These are phyloP conservation scores for Coregonus ussuriensis DNA, from an alignment of 2,797 vertebrate species.

Conservation along the genomic window DNA sequence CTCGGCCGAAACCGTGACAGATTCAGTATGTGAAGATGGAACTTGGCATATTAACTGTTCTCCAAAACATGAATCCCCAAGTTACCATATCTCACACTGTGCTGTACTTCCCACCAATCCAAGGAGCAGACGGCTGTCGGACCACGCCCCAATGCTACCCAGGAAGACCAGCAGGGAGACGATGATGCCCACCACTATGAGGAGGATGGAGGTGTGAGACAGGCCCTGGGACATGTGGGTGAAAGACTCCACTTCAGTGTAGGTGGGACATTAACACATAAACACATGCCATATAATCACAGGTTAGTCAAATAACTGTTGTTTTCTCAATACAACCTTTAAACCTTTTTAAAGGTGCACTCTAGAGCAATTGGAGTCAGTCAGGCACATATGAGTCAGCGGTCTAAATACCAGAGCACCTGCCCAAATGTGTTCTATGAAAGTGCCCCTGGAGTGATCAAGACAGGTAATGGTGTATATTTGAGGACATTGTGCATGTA, in stretches of 20 bases:
- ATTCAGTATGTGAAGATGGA: neutral
- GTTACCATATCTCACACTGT: no score
- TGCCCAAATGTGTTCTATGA: neutral
- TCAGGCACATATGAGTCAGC: neutral
- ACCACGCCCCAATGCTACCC: neutral
- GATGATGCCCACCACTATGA: slow-evolving; percentile 5
- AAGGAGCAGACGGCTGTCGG: neutral
- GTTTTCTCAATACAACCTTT: neutral
- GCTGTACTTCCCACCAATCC: neutral
- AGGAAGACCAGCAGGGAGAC: neutral
- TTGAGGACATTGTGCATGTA: neutral
- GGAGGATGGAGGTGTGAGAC: slow-evolving; percentile 8
- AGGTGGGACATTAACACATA: neutral
- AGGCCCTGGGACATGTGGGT: neutral
- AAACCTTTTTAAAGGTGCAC: neutral
- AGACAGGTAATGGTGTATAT: neutral
- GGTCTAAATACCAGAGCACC: neutral
- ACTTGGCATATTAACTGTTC: neutral
- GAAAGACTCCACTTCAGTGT: neutral
- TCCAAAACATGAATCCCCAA: neutral
- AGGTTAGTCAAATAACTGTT: neutral
- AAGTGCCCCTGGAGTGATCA: neutral
- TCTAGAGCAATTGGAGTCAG: neutral
- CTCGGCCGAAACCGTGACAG: no score
- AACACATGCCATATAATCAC: neutral